phyloP scores from a whole-genome alignment of 2,113 vertebrate genomes.

The Cyanoliseus patagonus region DNA sequence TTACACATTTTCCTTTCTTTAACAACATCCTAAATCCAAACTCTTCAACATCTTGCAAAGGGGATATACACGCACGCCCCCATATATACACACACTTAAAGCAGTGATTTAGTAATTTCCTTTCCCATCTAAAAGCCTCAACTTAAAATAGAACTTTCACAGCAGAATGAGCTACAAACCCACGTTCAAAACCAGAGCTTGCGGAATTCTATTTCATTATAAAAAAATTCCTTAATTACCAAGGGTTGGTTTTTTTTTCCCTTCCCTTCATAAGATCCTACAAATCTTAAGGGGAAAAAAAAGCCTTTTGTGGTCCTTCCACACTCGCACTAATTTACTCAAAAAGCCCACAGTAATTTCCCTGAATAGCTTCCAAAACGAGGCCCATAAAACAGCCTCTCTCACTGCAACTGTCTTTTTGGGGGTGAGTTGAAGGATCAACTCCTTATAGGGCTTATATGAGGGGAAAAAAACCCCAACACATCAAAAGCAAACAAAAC shows the following conservation, averaged over 20 bases:
- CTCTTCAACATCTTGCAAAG: background rate
- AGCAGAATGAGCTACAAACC: background rate
- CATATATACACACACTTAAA: background rate
- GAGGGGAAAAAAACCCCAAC: rapidly evolving
- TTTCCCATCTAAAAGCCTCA: background rate
- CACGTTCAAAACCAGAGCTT: background rate
- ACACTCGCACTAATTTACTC: background rate
- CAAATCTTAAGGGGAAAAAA: slow-evolving; percentile 9
- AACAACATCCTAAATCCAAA: background rate
- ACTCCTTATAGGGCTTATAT: background rate
- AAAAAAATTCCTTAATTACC: background rate
- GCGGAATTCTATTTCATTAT: background rate
- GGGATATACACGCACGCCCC: background rate
- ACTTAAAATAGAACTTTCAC: background rate
- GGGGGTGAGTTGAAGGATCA: background rate
- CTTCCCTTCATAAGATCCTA: background rate
- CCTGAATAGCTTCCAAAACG: slow-evolving; percentile 29
- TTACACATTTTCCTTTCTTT: background rate
- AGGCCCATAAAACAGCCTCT: background rate
- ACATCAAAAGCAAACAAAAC: background rate
- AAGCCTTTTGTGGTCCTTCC: slow-evolving; percentile 7
- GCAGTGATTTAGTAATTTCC: background rate
- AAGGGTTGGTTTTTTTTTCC: background rate
- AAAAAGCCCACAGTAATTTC: slow-evolving; percentile 33
- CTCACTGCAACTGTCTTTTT: background rate